A percentile compares a stretch with the other conserved stretches of the same genome.
Evolutionary conservation across 2,888 invertebrate species (phyloP).

Genomic region (Eupeodes latifasciatus): DNA sequence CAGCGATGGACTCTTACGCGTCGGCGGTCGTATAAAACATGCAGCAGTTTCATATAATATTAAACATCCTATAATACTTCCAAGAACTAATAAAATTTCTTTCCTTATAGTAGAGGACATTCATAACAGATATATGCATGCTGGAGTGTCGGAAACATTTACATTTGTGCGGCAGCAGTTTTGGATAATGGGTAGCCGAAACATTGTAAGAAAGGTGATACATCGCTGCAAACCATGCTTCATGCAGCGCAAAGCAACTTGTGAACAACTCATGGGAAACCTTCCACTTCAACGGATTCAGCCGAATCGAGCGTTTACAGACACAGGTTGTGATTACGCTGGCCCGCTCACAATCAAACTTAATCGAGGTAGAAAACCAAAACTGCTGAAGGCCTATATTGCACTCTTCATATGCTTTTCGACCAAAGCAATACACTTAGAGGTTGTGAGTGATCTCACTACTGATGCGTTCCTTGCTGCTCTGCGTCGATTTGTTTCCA

Average conservation of each 20-base stretch:
- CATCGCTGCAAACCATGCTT: slow-evolving; percentile 29
- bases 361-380: slow-evolving; percentile 38
- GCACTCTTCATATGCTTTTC: background rate
- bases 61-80: slow-evolving; percentile 36
- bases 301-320: background rate
- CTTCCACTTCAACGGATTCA: slow-evolving; percentile 27
- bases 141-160: slow-evolving; percentile 15
- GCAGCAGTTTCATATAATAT: slow-evolving; percentile 23
- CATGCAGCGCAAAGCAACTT: slow-evolving; percentile 38
- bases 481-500: background rate
- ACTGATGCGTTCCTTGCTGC: slow-evolving; percentile 7
- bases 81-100: slow-evolving; percentile 1
- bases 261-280: slow-evolving; percentile 50
- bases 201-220: background rate
- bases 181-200: slow-evolving; percentile 5
- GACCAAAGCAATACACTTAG: slow-evolving; percentile 4
- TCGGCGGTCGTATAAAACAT: slow-evolving; percentile 31
- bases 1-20: slow-evolving; percentile 14
- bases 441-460: slow-evolving; percentile 9
- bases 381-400: background rate
- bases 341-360: slow-evolving; percentile 45
- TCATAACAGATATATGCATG: background rate
- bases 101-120: slow-evolving; percentile 3
- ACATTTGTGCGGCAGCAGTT: slow-evolving; percentile 4
- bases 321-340: slow-evolving; percentile 31